Evolutionary conservation across 1,140 invertebrate genomes (phyloP).

Genomic region (Drosophila melanogaster): Release_6_plus_ISO1_MT NT_033777.3:25718501-25719000

Average conservation of each 20-base stretch:
- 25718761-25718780: slow-evolving; percentile 1
- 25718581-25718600: slow-evolving; percentile 39
- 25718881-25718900: not conserved
- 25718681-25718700: slow-evolving; percentile 29
- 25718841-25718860: slow-evolving; percentile 7
- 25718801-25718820: slow-evolving; percentile 19
- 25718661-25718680: slow-evolving; percentile 39
- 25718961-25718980: slow-evolving; percentile 6
- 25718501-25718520: slow-evolving; percentile 8
- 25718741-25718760: slow-evolving; percentile 54
- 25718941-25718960: slow-evolving; percentile 7
- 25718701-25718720: not conserved
- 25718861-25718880: slow-evolving; percentile 4
- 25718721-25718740: slow-evolving; percentile 20
- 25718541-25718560: slow-evolving; percentile 62
- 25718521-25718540: slow-evolving; percentile 44
- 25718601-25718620: slow-evolving; percentile 23
- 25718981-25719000: not conserved
- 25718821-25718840: not conserved
- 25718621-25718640: slow-evolving; percentile 29
- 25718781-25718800: slow-evolving; percentile 16
- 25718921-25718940: not conserved
- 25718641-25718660: slow-evolving; percentile 71
- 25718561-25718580: slow-evolving; percentile 75
- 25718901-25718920: not conserved